Evolutionary conservation across 2,888 invertebrate species (phyloP), one percentile per base, ranked within the genome.

Genomic region (Drosophila subsilvestris): DNA sequence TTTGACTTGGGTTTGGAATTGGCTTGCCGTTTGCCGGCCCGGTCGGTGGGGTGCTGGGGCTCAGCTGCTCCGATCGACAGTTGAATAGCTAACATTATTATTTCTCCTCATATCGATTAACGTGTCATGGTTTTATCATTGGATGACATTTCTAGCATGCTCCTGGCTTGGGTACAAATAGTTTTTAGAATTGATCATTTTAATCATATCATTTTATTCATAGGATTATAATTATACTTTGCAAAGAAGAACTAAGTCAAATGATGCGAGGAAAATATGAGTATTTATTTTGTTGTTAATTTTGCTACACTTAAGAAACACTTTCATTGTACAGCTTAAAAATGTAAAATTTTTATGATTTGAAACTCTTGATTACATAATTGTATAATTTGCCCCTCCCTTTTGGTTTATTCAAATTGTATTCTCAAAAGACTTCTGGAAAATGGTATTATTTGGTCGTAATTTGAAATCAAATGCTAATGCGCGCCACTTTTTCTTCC

Each of bases 341-440:
- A 18, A 6, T 54, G 14, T 48, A 4, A 20, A 3, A 22, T 49
- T 7, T 50, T 25, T 5, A 6, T 25, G 25, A 10, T 18, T 32
- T 48, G 10, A 5, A 60, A 14, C 10, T 60, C 29, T 20, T 20
- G 5, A 25, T 6, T 25, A 6, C 10, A 18, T 32, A 29, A 6
- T 27, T 27, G 17, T 51, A 18, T 50, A 12, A 17, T 18, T 32
- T n/a, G 25, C 0, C 25, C 25, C 25, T 18, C 17, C 22, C 42
- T 53, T 42, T 20, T 27, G 45, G 63, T 65, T 32, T 43, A 37
- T 37, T 22, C 22, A 25, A 57, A 37, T 51, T 47, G 9, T 42
- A 37, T 70, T 54, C 32, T n/a, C 37, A 37, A 69, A 69, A 70
- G 49, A 70, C 71, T 60, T 69, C 71, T 71, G 68, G 71, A 71